Percentiles rank a stretch among this genome's conserved stretches.
phyloP scores from a whole-genome alignment of 2,888 invertebrate genomes.

The Cheiracanthium punctorium region DNA sequence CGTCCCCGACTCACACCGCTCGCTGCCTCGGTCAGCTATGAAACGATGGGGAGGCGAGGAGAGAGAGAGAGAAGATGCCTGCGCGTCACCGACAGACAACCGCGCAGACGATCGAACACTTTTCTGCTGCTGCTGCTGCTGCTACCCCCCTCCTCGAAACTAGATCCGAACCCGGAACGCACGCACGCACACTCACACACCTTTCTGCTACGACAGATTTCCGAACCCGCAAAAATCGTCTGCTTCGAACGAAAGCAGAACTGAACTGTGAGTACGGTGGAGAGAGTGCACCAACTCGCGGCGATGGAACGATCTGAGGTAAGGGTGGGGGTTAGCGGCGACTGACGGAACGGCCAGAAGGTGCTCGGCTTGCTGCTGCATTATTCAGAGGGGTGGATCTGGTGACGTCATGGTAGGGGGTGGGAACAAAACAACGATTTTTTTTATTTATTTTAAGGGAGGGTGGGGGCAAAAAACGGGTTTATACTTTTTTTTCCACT shows the following conservation, averaged over 20 bases:
- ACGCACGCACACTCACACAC: background rate
- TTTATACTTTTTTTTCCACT: background rate
- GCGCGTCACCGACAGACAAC: background rate
- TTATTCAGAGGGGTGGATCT: conserved; percentile 46
- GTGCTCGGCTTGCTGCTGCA: conserved; percentile 27
- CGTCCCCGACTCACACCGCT: background rate
- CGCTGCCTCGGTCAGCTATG: background rate
- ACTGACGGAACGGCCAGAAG: conserved; percentile 44
- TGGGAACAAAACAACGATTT: background rate
- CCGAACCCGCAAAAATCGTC: background rate
- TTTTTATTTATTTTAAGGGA: background rate
- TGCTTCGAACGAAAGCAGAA: background rate
- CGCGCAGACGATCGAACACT: background rate
- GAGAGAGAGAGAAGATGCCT: background rate
- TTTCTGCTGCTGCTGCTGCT: too few relatives aligned
- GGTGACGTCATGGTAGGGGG: conserved; percentile 29
- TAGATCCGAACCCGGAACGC: background rate
- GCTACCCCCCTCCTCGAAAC: too few relatives aligned
- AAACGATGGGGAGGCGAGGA: background rate
- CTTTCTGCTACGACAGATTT: too few relatives aligned
- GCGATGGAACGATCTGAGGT: background rate
- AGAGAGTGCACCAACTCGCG: background rate
- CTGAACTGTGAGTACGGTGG: too few relatives aligned
- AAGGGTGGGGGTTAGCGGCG: conserved; percentile 14
- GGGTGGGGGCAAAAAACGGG: background rate